Base-by-base conservation (phyloP, 2,113 vertebrate species). In the Tragulus kanchil region DNA sequence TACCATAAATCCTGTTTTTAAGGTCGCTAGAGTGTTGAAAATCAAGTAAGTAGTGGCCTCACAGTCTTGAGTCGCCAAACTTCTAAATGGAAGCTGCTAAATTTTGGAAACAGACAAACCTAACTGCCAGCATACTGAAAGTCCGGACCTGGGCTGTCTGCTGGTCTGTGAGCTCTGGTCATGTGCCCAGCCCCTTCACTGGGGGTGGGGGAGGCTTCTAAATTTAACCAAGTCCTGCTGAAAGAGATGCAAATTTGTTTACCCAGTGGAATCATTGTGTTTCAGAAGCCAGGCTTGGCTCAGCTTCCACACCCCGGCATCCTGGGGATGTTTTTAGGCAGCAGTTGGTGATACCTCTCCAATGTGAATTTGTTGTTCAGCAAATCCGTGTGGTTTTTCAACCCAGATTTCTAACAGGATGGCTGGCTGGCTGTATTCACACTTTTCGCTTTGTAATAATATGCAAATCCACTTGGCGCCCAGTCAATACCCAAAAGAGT, bases 371-470 rank as follows among this genome's bases (percentile, higher is more conserved):
- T 96, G 95, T 93, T 88, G 98, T 97, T 96, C 85, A 96, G 98
- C 95, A 97, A 96, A 98, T 96, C 94, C 77, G 15, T 96, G 95
- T 89, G 95, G 95, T 97, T 98, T 98, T 98, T 94, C 97, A 96
- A 96, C 93, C 95, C 97, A 97, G 95, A 98, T 97, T 98, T 98
- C 95, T 97, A 97, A 94, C 97, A 97, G 96, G 95, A 93, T 96
- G 95, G 96, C 79, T 98, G 97, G 93, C 95, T 97, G 95, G 96
- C 97, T 97, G 96, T 93, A 97, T 97, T 98, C 97, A 97, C 97
- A 98, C 98, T 97, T 97, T 97, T 97, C 61, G 92, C 97, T 97
- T 97, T 98, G 96, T 98, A 98, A 98, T 98, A 97, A 97, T 97
- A 98, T 98, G 98, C 97, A 98, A 97, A 98, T 98, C 95, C 86